Base-by-base conservation (phyloP, 2,797 vertebrate species). In the Mastacembelus armatus region DNA sequence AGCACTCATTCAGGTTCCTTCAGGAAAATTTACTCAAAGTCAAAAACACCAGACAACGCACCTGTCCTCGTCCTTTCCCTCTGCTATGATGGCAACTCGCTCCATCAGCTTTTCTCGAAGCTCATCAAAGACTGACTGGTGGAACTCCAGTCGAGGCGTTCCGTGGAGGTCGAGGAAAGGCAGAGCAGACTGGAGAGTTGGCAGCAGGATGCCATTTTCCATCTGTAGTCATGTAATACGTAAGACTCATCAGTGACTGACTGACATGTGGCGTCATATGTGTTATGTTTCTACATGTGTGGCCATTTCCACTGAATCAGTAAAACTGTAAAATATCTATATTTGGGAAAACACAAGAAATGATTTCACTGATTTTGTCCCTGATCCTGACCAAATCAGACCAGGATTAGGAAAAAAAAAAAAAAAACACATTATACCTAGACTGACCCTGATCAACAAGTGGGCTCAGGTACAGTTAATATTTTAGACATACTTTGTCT, bases 91-190 rank as follows among this genome's bases (percentile, higher is more conserved):
- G 0, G 96, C 97, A 3, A 99, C 96, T 15, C 96, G 92, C 85
- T 99, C 98, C 94, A 98, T 94, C 68, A 99, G 88, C 80, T 99
- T 99, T 12, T 99, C 98, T 2, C 97, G 85, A 10, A 99, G 94
- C 88, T 99, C 98, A 0, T 99, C 97, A 3, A 99, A 99, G 21
- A 99, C 98, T 0, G 97, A 99, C 93, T 99, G 98, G 78, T 99
- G 98, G 82, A 99, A 99, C 91, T 99, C 97, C n/a, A 98, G 90
- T 5, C 98, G 92, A 0, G 98, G 98, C 0, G 96, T 99, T 14
- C 97, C 96, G 0, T 99, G 97, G 48, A 99, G 95, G 90, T 99
- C 98, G 71, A 99, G 83, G 88, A 99, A 99, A 11, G 98, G 98
- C 56, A 99, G 85, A 0, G 98, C 98, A 0, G 98, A 99, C 91